These are phyloP conservation scores for Dendrolimus houi DNA, from an alignment of 2,888 invertebrate genomes.

Conservation along the genomic window DNA sequence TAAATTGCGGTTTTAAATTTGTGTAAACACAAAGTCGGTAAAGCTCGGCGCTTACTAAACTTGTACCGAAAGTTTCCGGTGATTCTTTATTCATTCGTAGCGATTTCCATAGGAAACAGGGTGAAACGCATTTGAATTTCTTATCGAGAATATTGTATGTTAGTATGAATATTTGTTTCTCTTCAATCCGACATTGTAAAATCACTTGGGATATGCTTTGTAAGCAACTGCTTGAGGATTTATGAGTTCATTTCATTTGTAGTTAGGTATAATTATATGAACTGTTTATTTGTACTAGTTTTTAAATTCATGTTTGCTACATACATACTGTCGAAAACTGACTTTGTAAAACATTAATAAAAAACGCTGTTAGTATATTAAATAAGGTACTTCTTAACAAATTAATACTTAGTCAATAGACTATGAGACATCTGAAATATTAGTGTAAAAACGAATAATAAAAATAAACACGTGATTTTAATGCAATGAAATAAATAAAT, in stretches of 20 bases:
- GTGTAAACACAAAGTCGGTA: conserved; percentile 27
- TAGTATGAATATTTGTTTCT: conserved; percentile 53
- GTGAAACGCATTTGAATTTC: conserved; percentile 51
- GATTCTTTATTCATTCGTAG: conserved; percentile 54
- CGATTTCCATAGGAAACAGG: conserved; percentile 55
- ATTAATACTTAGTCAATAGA: too few relatives aligned
- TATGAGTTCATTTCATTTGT: conserved; percentile 4
- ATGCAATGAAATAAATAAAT: too few relatives aligned
- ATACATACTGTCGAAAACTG: too few relatives aligned
- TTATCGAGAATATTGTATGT: conserved; percentile 43
- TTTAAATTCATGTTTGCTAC: too few relatives aligned
- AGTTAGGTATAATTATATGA: too few relatives aligned
- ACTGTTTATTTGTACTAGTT: too few relatives aligned
- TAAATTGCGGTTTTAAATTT: conserved; percentile 34
- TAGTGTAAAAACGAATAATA: too few relatives aligned
- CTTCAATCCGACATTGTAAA: conserved; percentile 26
- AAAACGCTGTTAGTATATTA: too few relatives aligned
- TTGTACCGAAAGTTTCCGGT: conserved; percentile 28
- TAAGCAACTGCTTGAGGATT: conserved; percentile 19
- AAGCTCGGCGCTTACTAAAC: conserved; percentile 25
- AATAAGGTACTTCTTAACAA: too few relatives aligned
- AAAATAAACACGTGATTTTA: too few relatives aligned
- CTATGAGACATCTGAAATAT: too few relatives aligned
- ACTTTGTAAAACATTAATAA: too few relatives aligned
- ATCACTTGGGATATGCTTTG: conserved; percentile 40